Conservation (phyloP, 2,888 invertebrate species). For the Amaurobius ferox region DNA sequence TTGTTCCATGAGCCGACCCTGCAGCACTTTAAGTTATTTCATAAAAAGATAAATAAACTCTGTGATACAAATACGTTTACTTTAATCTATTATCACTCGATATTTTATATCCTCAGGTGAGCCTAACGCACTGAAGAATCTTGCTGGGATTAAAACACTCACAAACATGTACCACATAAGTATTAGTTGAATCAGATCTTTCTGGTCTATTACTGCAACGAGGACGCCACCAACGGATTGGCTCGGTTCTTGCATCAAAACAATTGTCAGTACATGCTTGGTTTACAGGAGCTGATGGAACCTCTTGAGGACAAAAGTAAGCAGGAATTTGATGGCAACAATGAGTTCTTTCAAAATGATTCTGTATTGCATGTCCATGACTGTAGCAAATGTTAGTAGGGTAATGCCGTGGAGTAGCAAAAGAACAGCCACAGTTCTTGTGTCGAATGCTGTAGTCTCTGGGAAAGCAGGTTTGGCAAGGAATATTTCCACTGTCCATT, state of each 20-base stretch:
- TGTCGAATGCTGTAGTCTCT: background rate
- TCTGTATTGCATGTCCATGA: background rate
- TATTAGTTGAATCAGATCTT: background rate
- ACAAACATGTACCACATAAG: constrained; percentile 19
- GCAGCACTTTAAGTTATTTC: no score
- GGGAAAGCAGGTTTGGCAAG: background rate
- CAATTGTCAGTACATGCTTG: background rate
- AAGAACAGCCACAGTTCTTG: background rate
- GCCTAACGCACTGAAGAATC: background rate
- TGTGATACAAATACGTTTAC: no score
- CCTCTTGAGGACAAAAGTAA: background rate
- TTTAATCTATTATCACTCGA: no score
- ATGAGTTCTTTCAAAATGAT: constrained; percentile 6
- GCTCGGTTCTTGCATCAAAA: background rate
- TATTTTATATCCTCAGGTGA: no score
- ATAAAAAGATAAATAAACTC: no score
- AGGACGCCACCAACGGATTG: background rate
- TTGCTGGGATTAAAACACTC: constrained; percentile 23
- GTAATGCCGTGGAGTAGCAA: background rate
- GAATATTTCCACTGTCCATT: no score
- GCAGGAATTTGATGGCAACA: constrained; percentile 16
- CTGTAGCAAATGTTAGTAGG: constrained; percentile 8
- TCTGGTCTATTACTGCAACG: background rate
- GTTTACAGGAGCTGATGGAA: background rate
- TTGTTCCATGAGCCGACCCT: no score